Base-by-base conservation (phyloP, 1,140 invertebrate genomes). In the Rhagoletis zephyria region DNA sequence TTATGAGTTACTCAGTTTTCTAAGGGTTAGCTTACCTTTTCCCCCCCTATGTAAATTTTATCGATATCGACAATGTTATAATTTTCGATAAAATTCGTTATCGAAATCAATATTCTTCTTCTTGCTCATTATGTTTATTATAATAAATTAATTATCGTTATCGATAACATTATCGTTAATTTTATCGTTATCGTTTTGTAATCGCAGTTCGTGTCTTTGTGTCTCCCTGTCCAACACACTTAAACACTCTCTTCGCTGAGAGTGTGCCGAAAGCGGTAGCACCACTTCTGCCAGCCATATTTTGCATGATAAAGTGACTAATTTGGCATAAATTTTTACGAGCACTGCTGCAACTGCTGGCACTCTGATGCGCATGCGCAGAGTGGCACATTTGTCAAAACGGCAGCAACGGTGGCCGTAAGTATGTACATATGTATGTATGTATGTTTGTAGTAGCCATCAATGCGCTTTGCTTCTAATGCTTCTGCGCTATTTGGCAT, bases 361-460 rank as follows among this genome's bases (percentile, higher is more conserved):
- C 61, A n/a, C 61, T 14, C 4, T n/a, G 61, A 42, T 16, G n/a
- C 74, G 45, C 48, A n/a, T 56, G 74, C 74, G 48, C 74, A 81
- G 48, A 56, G 74, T 81, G 74, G 74, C 74, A 81, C 74, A 56
- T 81, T 59, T 81, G 48, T 81, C 74, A 51, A 81, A 81, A 81
- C 16, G 16, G 48, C 74, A 19, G 59, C 12, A 3, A 19, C 74
- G 48, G 5, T 48, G 48, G 45, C 30, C 2, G 70, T n/a, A 1
- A 65, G 45, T 40, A 74, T 3, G 3, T 48, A 14, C 67, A 48
- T 12, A 12, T 12, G 59, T 3, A 42, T 10, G 42, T 42, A 67
- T 16, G 10, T 67, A 64, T 30, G 30, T 30, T 30, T 30, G 10
- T 10, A 56, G 51, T 10, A 56, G 51, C 10, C 51, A 56, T 3